Base-by-base conservation (phyloP, 2,797 vertebrate genomes). In the Urocyon cinereoargenteus region DNA sequence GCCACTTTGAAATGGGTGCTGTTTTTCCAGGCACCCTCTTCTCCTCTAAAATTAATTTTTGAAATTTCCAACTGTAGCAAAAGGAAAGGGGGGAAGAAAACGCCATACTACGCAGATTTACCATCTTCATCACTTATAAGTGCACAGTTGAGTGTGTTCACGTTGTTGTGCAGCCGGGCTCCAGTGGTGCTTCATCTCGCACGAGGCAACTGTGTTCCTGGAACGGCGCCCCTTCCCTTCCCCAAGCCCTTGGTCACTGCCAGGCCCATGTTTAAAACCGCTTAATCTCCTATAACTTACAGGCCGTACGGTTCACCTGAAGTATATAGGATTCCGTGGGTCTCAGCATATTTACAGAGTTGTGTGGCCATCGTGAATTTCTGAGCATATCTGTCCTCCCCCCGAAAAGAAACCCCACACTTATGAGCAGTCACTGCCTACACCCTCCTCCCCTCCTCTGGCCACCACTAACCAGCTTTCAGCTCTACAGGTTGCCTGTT, bases 281-380 rank as follows among this genome's bases (percentile, higher is more conserved):
- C 4, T 45, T 45, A 49, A 6, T 79, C 36, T 84, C 1, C 2
- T 55, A 15, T n/a, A 59, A 36, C 64, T 86, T 21, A 57, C 26
- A 61, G 34, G 57, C 36, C 18, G 0, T 24, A 36, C 19, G 28
- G 0, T 55, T 45, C 3, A 45, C 51, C 55, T 7, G 14, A 68
- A 24, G n/a, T 19, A 3, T 16, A 6, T 40, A 5, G 1, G 28
- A 16, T 31, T 85, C n/a, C 21, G 0, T 36, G 22, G 26, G 2
- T 36, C 84, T 49, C 66, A 59, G 28, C 2, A 0, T 49, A 15
- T 28, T 77, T 72, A 49, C 66, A 36, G 57, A 21, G 36, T 13
- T 68, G 55, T 5, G 22, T 11, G 21, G 22, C 51, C 64, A 21
- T 34, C 24, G 6, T 66, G 36, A 18, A 12, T 77, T 91, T 89